Evolutionary conservation across 2,113 vertebrate genomes (phyloP).

Genomic region (Mus pahari): DNA sequence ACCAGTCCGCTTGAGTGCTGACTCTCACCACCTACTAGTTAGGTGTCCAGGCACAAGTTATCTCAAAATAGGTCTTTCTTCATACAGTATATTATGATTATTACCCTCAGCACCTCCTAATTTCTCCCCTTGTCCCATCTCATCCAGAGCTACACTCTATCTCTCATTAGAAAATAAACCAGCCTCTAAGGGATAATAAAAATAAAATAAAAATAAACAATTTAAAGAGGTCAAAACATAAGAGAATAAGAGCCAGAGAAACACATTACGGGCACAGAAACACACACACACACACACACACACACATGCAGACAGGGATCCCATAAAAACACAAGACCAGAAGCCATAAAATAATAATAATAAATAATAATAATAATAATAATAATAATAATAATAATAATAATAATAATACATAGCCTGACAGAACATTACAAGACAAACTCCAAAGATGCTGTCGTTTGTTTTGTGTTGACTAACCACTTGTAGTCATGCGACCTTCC

Average conservation of each 20-base stretch:
- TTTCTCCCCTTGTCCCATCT: rapidly evolving
- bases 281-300: background rate
- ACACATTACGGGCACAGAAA: background rate
- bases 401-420: background rate
- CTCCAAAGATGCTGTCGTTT: background rate
- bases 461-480: no score
- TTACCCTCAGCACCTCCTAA: background rate
- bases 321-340: background rate
- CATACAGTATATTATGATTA: no score
- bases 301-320: no score
- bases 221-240: background rate
- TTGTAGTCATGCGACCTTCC: background rate
- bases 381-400: no score
- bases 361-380: no score
- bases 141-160: no score
- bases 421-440: background rate
- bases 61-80: background rate
- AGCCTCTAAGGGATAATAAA: background rate
- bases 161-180: background rate
- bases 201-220: background rate
- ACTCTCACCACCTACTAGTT: background rate
- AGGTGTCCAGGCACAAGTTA: background rate
- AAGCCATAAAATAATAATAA: background rate
- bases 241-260: background rate
- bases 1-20: background rate